phyloP scores from a whole-genome alignment of 2,888 invertebrate species.

The Eurytoma californica region DNA sequence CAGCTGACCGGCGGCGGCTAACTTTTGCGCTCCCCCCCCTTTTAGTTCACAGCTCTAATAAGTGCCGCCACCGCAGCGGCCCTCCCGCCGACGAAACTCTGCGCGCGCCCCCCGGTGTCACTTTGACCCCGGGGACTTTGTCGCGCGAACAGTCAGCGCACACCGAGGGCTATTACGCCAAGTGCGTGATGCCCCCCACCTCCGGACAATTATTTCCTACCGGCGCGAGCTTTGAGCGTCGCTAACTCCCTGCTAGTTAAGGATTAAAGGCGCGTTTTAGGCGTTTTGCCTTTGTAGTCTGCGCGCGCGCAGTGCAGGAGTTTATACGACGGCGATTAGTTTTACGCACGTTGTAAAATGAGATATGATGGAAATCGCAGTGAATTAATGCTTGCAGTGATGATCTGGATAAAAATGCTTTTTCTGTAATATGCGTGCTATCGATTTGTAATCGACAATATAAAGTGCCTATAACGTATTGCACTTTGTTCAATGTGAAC shows the following conservation, averaged over 20 bases:
- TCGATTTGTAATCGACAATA: too few relatives aligned
- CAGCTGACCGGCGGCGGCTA: neutral
- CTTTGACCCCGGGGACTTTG: slow-evolving; percentile 9
- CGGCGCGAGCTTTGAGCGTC: neutral
- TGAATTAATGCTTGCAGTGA: too few relatives aligned
- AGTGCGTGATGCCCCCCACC: slow-evolving; percentile 28
- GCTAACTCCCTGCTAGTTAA: neutral
- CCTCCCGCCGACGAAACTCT: neutral
- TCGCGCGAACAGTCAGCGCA: neutral
- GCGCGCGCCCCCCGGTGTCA: neutral
- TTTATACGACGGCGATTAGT: too few relatives aligned
- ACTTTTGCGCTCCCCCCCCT: slow-evolving; percentile 19
- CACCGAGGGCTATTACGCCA: slow-evolving; percentile 36
- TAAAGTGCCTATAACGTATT: too few relatives aligned
- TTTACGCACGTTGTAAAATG: too few relatives aligned
- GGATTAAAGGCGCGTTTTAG: too few relatives aligned
- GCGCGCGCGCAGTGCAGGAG: too few relatives aligned
- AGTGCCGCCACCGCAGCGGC: slow-evolving; percentile 30
- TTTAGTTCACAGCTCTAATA: slow-evolving; percentile 41
- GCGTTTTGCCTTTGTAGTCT: too few relatives aligned
- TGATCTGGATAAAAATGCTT: too few relatives aligned
- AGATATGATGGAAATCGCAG: too few relatives aligned
- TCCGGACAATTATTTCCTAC: slow-evolving; percentile 32
- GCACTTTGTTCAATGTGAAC: too few relatives aligned
- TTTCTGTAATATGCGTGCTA: too few relatives aligned